A percentile compares a stretch with the other conserved stretches of the same genome.
phyloP scores from a whole-genome alignment of 2,113 vertebrate genomes.

The Ciconia boyciana region DNA sequence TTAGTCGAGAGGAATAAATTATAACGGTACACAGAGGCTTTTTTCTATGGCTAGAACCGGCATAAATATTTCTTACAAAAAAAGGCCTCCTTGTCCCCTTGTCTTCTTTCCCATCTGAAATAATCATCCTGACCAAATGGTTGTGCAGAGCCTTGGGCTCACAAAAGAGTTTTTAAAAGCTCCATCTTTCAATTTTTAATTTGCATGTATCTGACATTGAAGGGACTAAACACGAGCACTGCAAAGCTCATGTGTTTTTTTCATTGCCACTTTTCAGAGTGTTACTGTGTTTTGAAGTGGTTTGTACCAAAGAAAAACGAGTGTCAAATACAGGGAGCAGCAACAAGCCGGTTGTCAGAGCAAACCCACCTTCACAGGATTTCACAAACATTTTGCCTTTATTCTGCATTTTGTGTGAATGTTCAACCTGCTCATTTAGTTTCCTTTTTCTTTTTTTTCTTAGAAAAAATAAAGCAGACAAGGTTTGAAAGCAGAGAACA shows the following conservation, averaged over 20 bases:
- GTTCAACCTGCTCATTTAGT: neutral
- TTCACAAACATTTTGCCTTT: neutral
- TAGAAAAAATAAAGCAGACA: neutral
- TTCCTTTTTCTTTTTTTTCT: neutral
- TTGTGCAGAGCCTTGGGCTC: neutral
- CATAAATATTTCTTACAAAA: neutral
- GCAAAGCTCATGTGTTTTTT: neutral
- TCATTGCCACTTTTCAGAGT: neutral
- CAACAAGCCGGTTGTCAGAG: constrained; percentile 3
- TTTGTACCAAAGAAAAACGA: neutral
- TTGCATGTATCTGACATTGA: neutral
- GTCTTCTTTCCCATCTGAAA: neutral
- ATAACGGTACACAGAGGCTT: neutral
- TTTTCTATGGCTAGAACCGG: neutral
- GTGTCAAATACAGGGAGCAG: neutral
- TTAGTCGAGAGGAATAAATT: constrained; percentile 13
- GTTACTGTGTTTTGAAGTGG: neutral
- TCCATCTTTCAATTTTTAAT: neutral
- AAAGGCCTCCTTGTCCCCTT: neutral
- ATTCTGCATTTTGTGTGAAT: neutral
- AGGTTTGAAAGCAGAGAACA: neutral
- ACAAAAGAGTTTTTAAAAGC: neutral
- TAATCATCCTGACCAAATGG: neutral
- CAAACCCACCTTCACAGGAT: neutral
- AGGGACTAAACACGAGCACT: neutral